Base-by-base conservation (phyloP, 2,797 vertebrate species). In the Protosalanx chinensis region DNA sequence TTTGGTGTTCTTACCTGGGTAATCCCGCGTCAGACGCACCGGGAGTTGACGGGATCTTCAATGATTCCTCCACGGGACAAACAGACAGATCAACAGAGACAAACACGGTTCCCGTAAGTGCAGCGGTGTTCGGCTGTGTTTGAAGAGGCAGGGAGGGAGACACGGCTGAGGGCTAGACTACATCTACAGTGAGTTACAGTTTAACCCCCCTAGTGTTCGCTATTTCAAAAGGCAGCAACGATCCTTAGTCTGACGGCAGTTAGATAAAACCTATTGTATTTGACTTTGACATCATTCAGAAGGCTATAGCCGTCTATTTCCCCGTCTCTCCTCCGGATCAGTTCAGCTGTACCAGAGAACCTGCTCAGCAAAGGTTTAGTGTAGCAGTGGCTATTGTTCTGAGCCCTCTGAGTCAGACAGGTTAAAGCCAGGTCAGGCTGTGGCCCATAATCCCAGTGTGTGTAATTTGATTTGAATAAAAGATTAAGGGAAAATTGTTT, bases 401-500 rank as follows among this genome's bases (percentile, higher is more conserved):
- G 2, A 16, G 4, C 51, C 16, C 51, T 56, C 18, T 18, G 15
- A 56, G 15, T 56, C 6, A n/a, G 18, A 56, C n/a, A 5, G 60
- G 60, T 32, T 13, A 13, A 32, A 46, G 10, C n/a, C 8, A 30
- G 60, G 60, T 32, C 16, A 57, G 67, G 12, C 8, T 1, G 30
- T 41, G 16, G 58, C 20, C 53, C 64, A 23, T 33, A 77, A 75
- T 77, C 71, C 68, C n/a, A 4, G 60, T 61, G 37, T 7, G 20
- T 20, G 56, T 6, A 64, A 60, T 66, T 71, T 63, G 70, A 77
- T 79, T 69, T 61, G 58, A 79, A 68, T 65, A n/a, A 70, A 56
- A 73, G 82, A 75, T 77, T 74, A 79, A 33, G 27, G 27, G 76
- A 69, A 75, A 20, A 64, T 58, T 57, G 71, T 76, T 74, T 71